phyloP scores from a whole-genome alignment of 2,113 vertebrate species.

The Atrichornis clamosus region DNA sequence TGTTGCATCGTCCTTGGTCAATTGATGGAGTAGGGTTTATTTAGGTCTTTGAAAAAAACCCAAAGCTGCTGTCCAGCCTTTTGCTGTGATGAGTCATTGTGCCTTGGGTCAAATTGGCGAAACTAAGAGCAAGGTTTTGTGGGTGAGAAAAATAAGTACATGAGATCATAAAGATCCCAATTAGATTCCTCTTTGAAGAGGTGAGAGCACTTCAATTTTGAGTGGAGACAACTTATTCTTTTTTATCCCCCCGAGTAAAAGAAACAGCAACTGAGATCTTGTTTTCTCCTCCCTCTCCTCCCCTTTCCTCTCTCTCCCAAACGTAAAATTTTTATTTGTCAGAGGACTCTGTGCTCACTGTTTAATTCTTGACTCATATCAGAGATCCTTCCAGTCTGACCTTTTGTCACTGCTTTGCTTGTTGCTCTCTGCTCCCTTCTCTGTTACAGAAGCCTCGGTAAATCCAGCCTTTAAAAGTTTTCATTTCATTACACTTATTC shows the following conservation, averaged over 20 bases:
- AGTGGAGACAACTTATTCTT: background rate
- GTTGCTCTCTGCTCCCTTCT: background rate
- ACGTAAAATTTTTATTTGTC: background rate
- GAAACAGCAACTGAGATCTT: background rate
- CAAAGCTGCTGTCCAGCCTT: constrained; percentile 27
- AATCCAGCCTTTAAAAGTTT: background rate
- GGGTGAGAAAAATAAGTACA: background rate
- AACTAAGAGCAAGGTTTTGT: constrained; percentile 4
- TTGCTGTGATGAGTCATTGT: constrained; percentile 57
- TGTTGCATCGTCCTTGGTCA: constrained; percentile 64
- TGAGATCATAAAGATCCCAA: background rate
- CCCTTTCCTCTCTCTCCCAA: background rate
- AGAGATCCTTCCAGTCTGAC: background rate
- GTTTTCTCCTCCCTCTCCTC: background rate
- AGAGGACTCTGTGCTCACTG: background rate
- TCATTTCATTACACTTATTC: background rate
- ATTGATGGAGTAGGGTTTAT: constrained; percentile 63
- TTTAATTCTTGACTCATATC: background rate
- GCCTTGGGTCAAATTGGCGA: constrained; percentile 27
- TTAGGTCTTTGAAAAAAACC: constrained; percentile 42
- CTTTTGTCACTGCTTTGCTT: background rate
- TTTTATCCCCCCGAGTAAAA: background rate
- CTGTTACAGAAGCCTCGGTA: background rate
- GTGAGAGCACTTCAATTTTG: background rate
- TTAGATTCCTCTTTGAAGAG: constrained; percentile 19